Evolutionary conservation across 2,888 invertebrate genomes (phyloP), one percentile per base, ranked within the genome.

Genomic region (Blera fallax): DNA sequence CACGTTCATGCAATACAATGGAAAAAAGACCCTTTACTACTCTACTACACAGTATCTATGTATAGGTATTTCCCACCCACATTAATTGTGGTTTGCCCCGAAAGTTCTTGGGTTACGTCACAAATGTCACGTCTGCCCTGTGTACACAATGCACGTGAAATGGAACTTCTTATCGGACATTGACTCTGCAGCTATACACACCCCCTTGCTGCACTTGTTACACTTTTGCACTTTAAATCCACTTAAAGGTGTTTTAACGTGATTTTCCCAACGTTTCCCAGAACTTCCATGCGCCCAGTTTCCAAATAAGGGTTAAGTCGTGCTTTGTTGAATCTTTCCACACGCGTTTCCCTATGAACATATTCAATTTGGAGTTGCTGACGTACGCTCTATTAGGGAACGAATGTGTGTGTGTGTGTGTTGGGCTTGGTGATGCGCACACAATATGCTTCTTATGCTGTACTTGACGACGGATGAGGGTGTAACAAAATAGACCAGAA

Each of bases 251-350:
- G 32, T 52, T 45, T 27, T 34, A 21, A 43, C 54, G 69, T 70
- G 34, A 70, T 34, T 78, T 16, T 70, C 34, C 27, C 27, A 43
- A 60, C 21, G n/a, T 52, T 77, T 77, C 34, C 10, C 29, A 45
- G 43, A 69, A 70, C 11, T 69, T 43, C 18, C 34, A 32, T 34
- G 60, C 34, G 40, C 60, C 40, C 43, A 58, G 67, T 67, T 67
- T 37, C 7, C 34, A 45, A 52, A 78, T 54, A 27, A 52, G 52
- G 45, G 77, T 78, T 78, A 78, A 78, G 60, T 45, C 52, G 29
- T 34, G 29, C 54, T 37, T 40, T 58, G 37, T 34, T 52, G 21
- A 16, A 5, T 54, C 16, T 43, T 43, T 27, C 32, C 21, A 50
- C 70, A 62, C 34, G 45, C 62, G 50, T 37, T 69, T 24, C 6